Percentiles rank a stretch among this genome's conserved stretches.
These are phyloP conservation scores for Tetramorium parvispinum DNA, from an alignment of 1,140 invertebrate genomes.

Conservation along the genomic window DNA sequence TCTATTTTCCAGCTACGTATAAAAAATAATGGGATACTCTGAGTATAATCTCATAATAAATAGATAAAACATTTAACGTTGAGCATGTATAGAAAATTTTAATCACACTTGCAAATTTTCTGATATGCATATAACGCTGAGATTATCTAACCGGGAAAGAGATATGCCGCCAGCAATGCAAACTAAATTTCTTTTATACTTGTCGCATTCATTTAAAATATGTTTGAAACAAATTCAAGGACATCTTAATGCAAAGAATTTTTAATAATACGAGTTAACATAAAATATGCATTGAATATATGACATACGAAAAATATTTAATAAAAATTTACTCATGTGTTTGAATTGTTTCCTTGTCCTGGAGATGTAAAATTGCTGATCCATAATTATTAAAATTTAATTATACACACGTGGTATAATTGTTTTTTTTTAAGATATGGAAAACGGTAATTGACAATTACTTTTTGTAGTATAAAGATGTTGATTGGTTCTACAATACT, in stretches of 20 bases:
- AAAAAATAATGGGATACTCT: too few relatives aligned
- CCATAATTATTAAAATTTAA: background rate
- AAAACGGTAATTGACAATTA: background rate
- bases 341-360: background rate
- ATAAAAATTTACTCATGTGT: background rate
- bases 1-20: too few relatives aligned
- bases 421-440: background rate
- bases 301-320: background rate
- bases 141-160: too few relatives aligned
- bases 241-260: background rate
- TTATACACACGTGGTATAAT: too few relatives aligned
- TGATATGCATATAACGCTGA: too few relatives aligned
- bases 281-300: background rate
- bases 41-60: background rate
- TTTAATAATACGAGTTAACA: background rate
- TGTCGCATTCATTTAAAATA: background rate
- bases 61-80: conserved; percentile 13
- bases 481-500: background rate
- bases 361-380: background rate
- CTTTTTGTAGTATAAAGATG: background rate
- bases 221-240: background rate
- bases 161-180: too few relatives aligned
- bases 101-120: too few relatives aligned
- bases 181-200: background rate
- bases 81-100: background rate